Base-by-base conservation (phyloP, 1,140 invertebrate genomes). In the Heliconius eleuchia region DNA sequence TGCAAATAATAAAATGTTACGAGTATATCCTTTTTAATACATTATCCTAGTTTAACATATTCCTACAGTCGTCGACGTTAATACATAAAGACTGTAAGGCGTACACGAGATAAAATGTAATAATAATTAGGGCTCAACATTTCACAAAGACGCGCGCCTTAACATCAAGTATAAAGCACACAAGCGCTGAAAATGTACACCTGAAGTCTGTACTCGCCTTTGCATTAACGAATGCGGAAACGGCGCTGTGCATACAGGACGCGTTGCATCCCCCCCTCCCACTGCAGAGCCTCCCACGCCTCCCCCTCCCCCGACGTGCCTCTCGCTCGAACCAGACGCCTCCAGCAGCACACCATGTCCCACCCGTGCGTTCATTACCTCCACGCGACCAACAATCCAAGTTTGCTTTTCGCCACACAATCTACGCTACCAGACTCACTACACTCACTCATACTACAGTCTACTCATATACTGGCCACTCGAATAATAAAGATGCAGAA, bases 181-280 rank as follows among this genome's bases (percentile, higher is more conserved):
- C 90, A 89, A 89, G 91, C 91, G 86, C 92, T 94, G 92, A 94
- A 94, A 94, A 93, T 94, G 92, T 92, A 93, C 92, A 94, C 92
- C 92, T 93, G 91, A 93, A 93, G 90, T 92, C 91, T 92, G 87
- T 87, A 87, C 91, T 86, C 91, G 92, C 91, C 92, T 94, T 94
- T 94, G 92, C 92, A 93, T 94, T 94, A 94, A 94, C 92, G 92
- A 93, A 94, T 94, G 92, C 92, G 92, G 92, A 94, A 94, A 89
- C 91, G 87, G 88, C 90, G 90, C 86, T 93, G 88, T 93, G 92
- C 91, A 93, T 93, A 93, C 91, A 94, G 92, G 91, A 92, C 92
- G 91, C 85, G 88, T 86, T 90, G 88, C 90, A 91, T 86, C 89
- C 87, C 83, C 86, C 84, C 84, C 80, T 84, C 77, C 83, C 86